A percentile compares a stretch with the other conserved stretches of the same genome.
Evolutionary conservation across 2,113 vertebrate genomes (phyloP).

Genomic region (Tinamus guttatus): DNA sequence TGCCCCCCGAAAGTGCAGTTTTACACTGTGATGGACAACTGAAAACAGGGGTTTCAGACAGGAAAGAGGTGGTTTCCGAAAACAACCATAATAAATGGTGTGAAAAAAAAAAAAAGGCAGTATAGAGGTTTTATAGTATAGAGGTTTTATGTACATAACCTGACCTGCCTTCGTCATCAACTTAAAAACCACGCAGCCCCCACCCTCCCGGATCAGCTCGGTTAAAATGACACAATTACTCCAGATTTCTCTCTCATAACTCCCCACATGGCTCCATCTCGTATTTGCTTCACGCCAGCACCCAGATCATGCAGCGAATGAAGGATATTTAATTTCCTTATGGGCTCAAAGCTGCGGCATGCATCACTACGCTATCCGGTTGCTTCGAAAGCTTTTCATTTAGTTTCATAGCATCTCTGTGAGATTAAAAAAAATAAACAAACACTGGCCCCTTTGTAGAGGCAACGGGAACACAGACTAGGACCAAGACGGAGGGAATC

Average conservation of each 20-base stretch:
- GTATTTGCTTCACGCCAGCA: not conserved
- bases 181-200: not conserved
- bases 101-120: not conserved
- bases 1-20: not conserved
- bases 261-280: not conserved
- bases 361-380: not conserved
- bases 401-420: not conserved
- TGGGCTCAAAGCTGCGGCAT: not conserved
- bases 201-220: accelerated
- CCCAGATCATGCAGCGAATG: not conserved
- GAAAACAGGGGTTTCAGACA: not conserved
- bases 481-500: not conserved
- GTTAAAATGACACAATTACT: not conserved
- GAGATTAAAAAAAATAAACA: not conserved
- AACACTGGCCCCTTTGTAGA: not conserved
- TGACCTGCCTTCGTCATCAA: not conserved
- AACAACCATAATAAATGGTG: not conserved
- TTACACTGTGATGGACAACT: not conserved
- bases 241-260: not conserved
- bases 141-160: not conserved
- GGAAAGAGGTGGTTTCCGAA: not conserved
- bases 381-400: not conserved
- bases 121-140: not conserved
- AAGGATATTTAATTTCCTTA: not conserved
- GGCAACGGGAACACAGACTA: not conserved